A percentile compares a stretch with the other conserved stretches of the same genome.
These are phyloP conservation scores for Acrocera orbiculus DNA, from an alignment of 2,888 invertebrate species.

Conservation along the genomic window DNA sequence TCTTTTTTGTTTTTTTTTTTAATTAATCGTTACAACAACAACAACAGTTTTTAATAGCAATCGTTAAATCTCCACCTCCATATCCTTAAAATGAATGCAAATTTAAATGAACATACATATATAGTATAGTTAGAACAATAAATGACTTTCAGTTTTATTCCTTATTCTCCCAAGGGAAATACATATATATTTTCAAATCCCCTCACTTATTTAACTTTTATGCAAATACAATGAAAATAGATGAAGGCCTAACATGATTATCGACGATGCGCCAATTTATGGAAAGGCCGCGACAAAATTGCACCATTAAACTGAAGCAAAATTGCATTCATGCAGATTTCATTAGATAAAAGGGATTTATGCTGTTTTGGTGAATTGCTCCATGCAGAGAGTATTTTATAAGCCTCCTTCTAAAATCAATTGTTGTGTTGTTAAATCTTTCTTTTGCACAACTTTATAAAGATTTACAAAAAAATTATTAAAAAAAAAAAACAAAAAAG, in stretches of 20 bases:
- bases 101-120: no score
- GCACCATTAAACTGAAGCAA: constrained; percentile 8
- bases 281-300: constrained; percentile 12
- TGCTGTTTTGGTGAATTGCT: not conserved
- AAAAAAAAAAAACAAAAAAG: no score
- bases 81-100: no score
- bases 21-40: no score
- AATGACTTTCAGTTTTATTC: constrained; percentile 9
- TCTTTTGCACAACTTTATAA: no score
- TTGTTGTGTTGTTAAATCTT: not conserved
- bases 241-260: constrained; percentile 11
- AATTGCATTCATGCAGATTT: constrained; percentile 8
- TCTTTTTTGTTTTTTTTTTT: no score
- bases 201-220: constrained; percentile 5
- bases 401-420: not conserved
- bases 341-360: not conserved
- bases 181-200: constrained; percentile 10
- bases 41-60: no score
- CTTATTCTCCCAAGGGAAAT: constrained; percentile 11
- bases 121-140: no score
- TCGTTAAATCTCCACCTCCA: no score
- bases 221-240: constrained; percentile 3
- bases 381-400: constrained; percentile 1
- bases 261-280: constrained; percentile 12
- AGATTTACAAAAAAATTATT: no score